phyloP scores from a whole-genome alignment of 2,113 vertebrate genomes.

The human (Homo sapiens) region GRCh38 chr2:3546001-3546500 shows the following conservation, averaged over 20 bases:
- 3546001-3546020: fast-evolving
- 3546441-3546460: not conserved
- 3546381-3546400: not conserved
- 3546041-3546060: fast-evolving
- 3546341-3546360: fast-evolving
- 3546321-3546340: not conserved
- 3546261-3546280: fast-evolving
- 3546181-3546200: not conserved
- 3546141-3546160: not conserved
- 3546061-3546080: not conserved
- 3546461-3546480: not conserved
- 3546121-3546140: not conserved
- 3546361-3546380: not conserved
- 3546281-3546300: not conserved
- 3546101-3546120: not conserved
- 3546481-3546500: not conserved
- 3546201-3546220: not conserved
- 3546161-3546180: too few relatives aligned
- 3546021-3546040: fast-evolving
- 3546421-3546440: not conserved
- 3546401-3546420: not conserved
- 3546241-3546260: too few relatives aligned
- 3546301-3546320: not conserved
- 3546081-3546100: not conserved
- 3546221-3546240: not conserved